Evolutionary conservation across 2,888 invertebrate genomes (phyloP).

Genomic region (Galeruca laticollis): DNA sequence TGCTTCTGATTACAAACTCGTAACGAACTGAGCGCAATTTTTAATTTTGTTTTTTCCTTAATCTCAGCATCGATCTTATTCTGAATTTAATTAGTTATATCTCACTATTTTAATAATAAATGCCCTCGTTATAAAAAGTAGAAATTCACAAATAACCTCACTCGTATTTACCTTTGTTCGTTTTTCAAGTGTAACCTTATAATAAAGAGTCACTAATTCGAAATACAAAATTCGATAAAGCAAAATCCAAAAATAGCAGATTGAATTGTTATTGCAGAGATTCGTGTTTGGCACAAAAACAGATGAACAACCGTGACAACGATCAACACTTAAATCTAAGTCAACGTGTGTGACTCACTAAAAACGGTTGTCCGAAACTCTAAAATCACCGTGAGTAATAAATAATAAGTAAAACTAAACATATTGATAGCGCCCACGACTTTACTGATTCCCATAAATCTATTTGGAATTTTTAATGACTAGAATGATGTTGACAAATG

Average conservation of each 20-base stretch:
- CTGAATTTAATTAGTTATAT: too few species aligned
- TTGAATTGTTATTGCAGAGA: conserved; percentile 20
- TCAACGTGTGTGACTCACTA: conserved; percentile 24
- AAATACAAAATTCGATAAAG: not conserved
- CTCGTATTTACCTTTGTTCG: not conserved
- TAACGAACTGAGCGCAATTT: too few species aligned
- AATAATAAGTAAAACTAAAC: conserved; percentile 22
- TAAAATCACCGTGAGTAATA: conserved; percentile 20
- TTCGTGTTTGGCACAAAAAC: conserved; percentile 33
- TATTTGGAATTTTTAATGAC: conserved; percentile 35
- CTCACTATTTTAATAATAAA: too few species aligned
- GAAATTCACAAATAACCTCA: not conserved
- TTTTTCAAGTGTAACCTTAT: not conserved
- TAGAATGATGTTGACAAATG: conserved; percentile 34
- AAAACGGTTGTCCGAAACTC: conserved; percentile 24
- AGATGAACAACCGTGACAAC: conserved; percentile 21
- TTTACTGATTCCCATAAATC: conserved; percentile 31
- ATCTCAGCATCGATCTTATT: too few species aligned
- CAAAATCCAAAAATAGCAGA: conserved; percentile 9
- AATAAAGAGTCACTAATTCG: not conserved
- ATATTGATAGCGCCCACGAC: conserved; percentile 33
- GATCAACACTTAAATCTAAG: conserved; percentile 33
- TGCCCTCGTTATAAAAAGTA: too few species aligned
- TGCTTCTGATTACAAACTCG: too few species aligned
- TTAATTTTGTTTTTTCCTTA: too few species aligned